Base-by-base conservation (phyloP, 2,797 vertebrate genomes). In the Karalla daura region DNA sequence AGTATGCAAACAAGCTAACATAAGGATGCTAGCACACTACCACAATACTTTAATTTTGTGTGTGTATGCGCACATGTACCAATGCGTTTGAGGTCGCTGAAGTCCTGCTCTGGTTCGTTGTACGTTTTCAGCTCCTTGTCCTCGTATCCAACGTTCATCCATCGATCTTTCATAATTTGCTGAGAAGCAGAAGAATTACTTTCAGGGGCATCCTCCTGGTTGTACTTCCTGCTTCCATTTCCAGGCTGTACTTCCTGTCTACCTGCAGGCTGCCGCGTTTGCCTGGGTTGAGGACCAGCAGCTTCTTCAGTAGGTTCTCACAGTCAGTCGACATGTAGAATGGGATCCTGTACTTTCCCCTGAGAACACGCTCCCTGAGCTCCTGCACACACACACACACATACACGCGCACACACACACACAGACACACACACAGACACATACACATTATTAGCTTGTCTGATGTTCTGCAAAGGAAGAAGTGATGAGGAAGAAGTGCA, bases 251-350 rank as follows among this genome's bases (percentile, higher is more conserved):
- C n/a, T n/a, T n/a, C n/a, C n/a, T n/a, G n/a, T 4, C 92, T 84
- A 98, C 96, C 92, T 97, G 95, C 76, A 98, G 91, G 76, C 94
- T 98, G 82, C 96, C 95, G 64, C 96, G 89, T 87, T 98, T 98
- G 55, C 95, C 86, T 14, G 96, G 96, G 73, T 98, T 96, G 30
- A 98, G 91, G 25, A 98, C 96, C 74, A 98, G 87, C 5, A 98
- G 89, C 54, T 96, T 96, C 91, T 97, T 97, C 46, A 98, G 94
- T 1, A 98, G 93, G 77, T 97, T 97, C 89, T 98, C 96, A 90
- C 96, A 98, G 93, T 98, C 96, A 5, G 96, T 98, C 63, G 96
- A 98, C 96, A 98, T 98, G 53, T 98, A 98, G 92, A 97, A 97
- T 0, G 96, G 96, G 60, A 97, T 96, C 11, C 96, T 95, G 74